phyloP scores from a whole-genome alignment of 23 tunicate genomes.

The Aplidium turbinatum region DNA sequence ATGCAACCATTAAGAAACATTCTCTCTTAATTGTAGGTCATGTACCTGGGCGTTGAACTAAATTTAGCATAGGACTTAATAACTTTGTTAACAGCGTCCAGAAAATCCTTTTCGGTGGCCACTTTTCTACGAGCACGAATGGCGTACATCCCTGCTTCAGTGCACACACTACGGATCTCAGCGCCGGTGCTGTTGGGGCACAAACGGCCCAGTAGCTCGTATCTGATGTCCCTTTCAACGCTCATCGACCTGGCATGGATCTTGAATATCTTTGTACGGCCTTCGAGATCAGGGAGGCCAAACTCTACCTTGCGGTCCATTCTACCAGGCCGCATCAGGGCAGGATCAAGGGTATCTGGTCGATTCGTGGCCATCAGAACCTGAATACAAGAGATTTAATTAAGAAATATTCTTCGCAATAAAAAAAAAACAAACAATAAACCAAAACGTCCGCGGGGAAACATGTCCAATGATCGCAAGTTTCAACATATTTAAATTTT shows the following conservation, averaged over 20 bases:
- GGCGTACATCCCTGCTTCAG: conserved; percentile 99
- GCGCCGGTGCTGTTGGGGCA: conserved; percentile 99
- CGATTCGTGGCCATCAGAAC: conserved; percentile 99
- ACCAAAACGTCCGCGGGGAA: too few relatives aligned
- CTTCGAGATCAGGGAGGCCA: conserved; percentile 97
- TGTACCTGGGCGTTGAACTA: conserved; percentile 96
- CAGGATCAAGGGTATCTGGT: conserved; percentile 99
- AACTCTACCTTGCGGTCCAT: conserved; percentile 99
- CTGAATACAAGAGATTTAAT: too few relatives aligned
- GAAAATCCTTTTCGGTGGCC: conserved; percentile 97
- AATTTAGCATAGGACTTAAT: conserved; percentile 99
- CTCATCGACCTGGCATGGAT: conserved; percentile 99
- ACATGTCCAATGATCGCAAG: too few relatives aligned
- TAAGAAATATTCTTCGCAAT: too few relatives aligned
- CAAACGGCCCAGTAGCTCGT: conserved; percentile 89
- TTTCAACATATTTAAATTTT: too few relatives aligned
- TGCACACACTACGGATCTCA: conserved; percentile 98
- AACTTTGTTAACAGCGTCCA: conserved; percentile 98
- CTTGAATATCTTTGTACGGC: conserved; percentile 92
- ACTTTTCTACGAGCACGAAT: conserved; percentile 97
- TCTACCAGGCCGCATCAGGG: conserved; percentile 97
- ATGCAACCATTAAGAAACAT: too few relatives aligned
- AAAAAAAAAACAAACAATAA: too few relatives aligned
- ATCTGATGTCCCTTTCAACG: conserved; percentile 89
- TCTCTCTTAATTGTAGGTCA: conserved; percentile 98